Evolutionary conservation across 2,888 invertebrate genomes (phyloP).

Genomic region (Hypercompe scribonia): DNA sequence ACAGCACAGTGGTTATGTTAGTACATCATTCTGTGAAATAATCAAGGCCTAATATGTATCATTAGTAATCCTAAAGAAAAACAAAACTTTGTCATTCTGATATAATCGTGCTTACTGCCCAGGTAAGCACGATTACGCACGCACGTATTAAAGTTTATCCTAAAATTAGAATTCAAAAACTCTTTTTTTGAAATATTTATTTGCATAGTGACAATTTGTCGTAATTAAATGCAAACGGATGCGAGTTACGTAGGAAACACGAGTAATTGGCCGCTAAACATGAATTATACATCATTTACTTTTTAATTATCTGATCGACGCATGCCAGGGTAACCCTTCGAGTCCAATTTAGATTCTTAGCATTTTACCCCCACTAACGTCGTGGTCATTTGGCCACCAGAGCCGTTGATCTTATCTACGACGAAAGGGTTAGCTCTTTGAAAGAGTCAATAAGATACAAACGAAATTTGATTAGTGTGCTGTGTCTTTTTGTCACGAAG

Average conservation of each 20-base stretch:
- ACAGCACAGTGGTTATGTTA: too few species aligned
- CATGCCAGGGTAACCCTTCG: slow-evolving; percentile 68
- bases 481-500: background rate
- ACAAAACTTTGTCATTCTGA: background rate
- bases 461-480: background rate
- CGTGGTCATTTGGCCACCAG: slow-evolving; percentile 56
- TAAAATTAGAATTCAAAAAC: background rate
- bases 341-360: slow-evolving; percentile 67
- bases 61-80: background rate
- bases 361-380: slow-evolving; percentile 42
- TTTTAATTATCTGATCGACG: slow-evolving; percentile 62
- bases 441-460: background rate
- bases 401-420: slow-evolving; percentile 51
- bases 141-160: background rate
- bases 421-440: slow-evolving; percentile 36
- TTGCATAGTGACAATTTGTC: slow-evolving; percentile 53
- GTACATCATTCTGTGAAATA: background rate
- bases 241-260: slow-evolving; percentile 28
- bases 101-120: background rate
- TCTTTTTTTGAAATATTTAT: background rate
- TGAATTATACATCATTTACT: slow-evolving; percentile 63
- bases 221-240: slow-evolving; percentile 54
- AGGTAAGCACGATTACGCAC: too few species aligned
- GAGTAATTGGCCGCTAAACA: slow-evolving; percentile 59
- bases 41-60: background rate